Evolutionary conservation across 1,140 invertebrate species (phyloP).

Genomic region (Polyergus mexicanus): DNA sequence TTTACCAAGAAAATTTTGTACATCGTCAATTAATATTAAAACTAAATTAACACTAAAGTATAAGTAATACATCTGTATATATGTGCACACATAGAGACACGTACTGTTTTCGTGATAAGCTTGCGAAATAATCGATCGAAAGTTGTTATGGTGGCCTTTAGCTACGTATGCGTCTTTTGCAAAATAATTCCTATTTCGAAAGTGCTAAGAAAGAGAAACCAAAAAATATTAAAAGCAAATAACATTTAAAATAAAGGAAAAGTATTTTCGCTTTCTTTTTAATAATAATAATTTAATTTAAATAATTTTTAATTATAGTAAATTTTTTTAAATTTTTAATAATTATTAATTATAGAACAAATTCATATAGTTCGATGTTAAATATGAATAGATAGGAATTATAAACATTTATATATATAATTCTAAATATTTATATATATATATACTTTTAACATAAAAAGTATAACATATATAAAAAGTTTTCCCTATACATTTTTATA

Average conservation of each 20-base stretch:
- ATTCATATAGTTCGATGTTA: background rate
- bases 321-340: too few relatives aligned
- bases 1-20: background rate
- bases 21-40: slow-evolving; percentile 16
- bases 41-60: background rate
- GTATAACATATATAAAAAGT: background rate
- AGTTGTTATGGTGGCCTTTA: background rate
- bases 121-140: background rate
- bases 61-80: background rate
- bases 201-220: background rate
- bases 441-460: background rate
- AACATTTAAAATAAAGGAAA: background rate
- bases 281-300: background rate
- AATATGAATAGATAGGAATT: background rate
- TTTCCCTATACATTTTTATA: background rate
- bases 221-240: background rate
- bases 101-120: background rate
- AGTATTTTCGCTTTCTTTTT: background rate
- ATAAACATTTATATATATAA: background rate
- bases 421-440: too few relatives aligned
- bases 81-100: background rate
- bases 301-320: background rate
- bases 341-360: background rate
- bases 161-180: background rate
- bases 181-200: background rate